Conservation (phyloP, 2,113 vertebrate genomes). For the Emydura subglobosa region DNA sequence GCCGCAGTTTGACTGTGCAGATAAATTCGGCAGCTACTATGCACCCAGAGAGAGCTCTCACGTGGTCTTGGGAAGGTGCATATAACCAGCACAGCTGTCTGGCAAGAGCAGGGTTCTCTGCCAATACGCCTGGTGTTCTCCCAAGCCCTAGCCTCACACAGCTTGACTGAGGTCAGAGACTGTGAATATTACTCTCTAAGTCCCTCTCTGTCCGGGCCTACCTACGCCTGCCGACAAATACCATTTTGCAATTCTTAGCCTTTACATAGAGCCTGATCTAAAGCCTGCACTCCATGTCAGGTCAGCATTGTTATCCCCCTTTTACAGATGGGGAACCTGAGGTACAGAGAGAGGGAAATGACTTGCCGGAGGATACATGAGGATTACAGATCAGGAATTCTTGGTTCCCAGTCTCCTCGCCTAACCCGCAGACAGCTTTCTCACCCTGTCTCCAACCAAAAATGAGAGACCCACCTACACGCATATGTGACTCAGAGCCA, state of each 20-base stretch:
- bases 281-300: neutral
- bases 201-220: neutral
- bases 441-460: fast-evolving
- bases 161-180: neutral
- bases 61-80: neutral
- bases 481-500: fast-evolving
- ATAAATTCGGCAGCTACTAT: neutral
- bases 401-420: neutral
- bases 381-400: neutral
- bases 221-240: neutral
- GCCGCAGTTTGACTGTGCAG: neutral
- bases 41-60: neutral
- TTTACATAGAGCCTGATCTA: neutral
- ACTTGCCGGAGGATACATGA: fast-evolving
- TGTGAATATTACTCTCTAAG: neutral
- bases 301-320: neutral
- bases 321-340: neutral
- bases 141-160: neutral
- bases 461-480: fast-evolving
- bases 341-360: neutral
- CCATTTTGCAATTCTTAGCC: neutral
- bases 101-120: neutral
- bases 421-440: neutral
- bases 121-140: neutral
- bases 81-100: neutral